These are phyloP conservation scores for Hedya salicella DNA, from an alignment of 2,888 invertebrate genomes.

Conservation along the genomic window DNA sequence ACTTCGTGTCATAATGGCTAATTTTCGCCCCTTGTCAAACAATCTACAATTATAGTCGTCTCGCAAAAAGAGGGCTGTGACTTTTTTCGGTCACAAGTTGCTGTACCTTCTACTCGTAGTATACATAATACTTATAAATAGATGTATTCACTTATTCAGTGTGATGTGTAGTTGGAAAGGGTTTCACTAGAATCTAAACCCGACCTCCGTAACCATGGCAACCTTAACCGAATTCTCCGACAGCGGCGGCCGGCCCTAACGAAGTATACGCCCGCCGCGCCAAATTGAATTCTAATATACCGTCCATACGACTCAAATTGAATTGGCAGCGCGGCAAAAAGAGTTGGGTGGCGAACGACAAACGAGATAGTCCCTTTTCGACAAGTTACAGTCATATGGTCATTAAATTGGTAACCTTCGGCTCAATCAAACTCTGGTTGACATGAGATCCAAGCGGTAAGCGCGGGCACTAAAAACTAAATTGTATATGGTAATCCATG, in stretches of 20 bases:
- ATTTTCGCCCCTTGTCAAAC: no score
- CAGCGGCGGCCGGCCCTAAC: slow-evolving; percentile 36
- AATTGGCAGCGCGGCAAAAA: slow-evolving; percentile 32
- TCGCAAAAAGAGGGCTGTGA: no score
- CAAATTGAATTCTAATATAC: slow-evolving; percentile 25
- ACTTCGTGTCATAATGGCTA: no score
- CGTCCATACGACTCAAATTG: slow-evolving; percentile 33
- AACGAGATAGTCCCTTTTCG: slow-evolving; percentile 33
- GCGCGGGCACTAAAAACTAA: no score
- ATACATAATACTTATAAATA: no score
- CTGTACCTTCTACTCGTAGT: no score
- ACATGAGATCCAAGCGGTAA: no score
- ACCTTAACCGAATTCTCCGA: slow-evolving; percentile 33
- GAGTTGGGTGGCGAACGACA: slow-evolving; percentile 44
- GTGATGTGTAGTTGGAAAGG: slow-evolving; percentile 9
- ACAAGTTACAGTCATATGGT: background rate
- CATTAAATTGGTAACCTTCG: background rate
- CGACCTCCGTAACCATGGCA: slow-evolving; percentile 32
- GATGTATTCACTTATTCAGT: background rate
- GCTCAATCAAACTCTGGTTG: background rate
- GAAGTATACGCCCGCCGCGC: slow-evolving; percentile 31
- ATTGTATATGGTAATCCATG: no score
- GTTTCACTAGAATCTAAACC: slow-evolving; percentile 9
- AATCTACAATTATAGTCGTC: no score
- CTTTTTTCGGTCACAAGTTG: no score